These are phyloP conservation scores for Rhadinocentrus ornatus DNA, from an alignment of 2,797 vertebrate genomes.

Conservation along the genomic window DNA sequence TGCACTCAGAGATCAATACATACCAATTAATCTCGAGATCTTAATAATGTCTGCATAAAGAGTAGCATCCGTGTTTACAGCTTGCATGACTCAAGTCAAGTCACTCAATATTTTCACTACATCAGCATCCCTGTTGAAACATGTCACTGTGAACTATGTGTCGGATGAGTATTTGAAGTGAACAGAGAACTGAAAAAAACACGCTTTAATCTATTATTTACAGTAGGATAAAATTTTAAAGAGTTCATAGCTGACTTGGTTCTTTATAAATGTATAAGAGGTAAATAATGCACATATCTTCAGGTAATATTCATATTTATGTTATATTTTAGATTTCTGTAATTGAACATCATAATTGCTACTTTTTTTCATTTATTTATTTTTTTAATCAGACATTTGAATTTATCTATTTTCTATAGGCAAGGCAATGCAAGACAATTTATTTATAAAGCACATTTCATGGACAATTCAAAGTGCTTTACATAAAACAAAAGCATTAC, in stretches of 20 bases:
- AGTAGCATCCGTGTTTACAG: constrained; percentile 18
- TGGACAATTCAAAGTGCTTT: too few relatives aligned
- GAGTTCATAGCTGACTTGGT: constrained; percentile 20
- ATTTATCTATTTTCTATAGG: too few relatives aligned
- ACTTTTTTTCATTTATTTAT: background rate
- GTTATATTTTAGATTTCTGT: background rate
- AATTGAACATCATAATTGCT: background rate
- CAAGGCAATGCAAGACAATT: too few relatives aligned
- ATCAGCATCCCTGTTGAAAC: constrained; percentile 16
- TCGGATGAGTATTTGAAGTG: background rate
- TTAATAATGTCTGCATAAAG: constrained; percentile 13
- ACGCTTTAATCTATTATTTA: constrained; percentile 51
- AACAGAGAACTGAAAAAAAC: constrained; percentile 27
- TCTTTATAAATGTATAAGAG: constrained; percentile 5
- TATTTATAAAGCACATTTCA: too few relatives aligned
- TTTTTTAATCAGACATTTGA: too few relatives aligned
- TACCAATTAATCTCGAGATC: constrained; percentile 1
- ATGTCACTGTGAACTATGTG: constrained; percentile 2
- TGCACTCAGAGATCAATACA: background rate
- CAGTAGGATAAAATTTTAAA: constrained; percentile 22
- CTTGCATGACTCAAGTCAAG: constrained; percentile 2
- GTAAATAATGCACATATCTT: constrained; percentile 10
- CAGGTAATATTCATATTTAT: constrained; percentile 2
- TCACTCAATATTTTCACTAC: constrained; percentile 1
- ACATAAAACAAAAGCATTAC: too few relatives aligned